These are phyloP conservation scores for Erinaceus europaeus DNA, from an alignment of 2,113 vertebrate species.

Conservation along the genomic window DNA sequence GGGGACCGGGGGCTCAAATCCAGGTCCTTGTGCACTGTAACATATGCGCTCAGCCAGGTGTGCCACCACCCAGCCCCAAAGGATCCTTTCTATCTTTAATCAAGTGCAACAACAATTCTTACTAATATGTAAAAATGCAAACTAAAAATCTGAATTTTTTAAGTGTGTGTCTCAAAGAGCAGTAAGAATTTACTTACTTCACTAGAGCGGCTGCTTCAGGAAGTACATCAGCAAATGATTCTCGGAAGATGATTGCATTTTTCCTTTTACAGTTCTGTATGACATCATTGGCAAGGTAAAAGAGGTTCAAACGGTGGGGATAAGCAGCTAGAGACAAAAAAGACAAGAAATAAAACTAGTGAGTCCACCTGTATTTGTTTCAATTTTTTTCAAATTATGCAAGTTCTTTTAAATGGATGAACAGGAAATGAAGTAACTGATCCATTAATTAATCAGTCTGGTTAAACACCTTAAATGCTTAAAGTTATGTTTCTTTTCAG, in stretches of 20 bases:
- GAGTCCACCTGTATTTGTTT: slow-evolving; percentile 22
- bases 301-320: slow-evolving; percentile 95
- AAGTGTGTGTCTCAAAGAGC: background rate
- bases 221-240: slow-evolving; percentile 93
- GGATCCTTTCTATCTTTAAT: too few relatives aligned
- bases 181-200: slow-evolving; percentile 86
- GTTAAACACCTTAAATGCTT: background rate
- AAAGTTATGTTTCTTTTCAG: slow-evolving; percentile 21
- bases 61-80: too few relatives aligned
- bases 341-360: slow-evolving; percentile 47
- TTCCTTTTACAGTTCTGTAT: slow-evolving; percentile 99
- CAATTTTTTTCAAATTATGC: slow-evolving; percentile 15
- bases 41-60: too few relatives aligned
- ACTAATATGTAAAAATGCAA: background rate
- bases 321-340: slow-evolving; percentile 86
- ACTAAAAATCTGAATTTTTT: background rate
- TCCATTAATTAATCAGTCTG: background rate
- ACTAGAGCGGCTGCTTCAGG: slow-evolving; percentile 92
- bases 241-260: slow-evolving; percentile 94
- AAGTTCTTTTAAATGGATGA: background rate
- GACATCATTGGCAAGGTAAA: slow-evolving; percentile 97
- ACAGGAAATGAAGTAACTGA: background rate
- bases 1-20: too few relatives aligned
- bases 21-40: too few relatives aligned
- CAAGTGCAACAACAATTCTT: background rate